A percentile compares a stretch with the other conserved stretches of the same genome.
phyloP scores from a whole-genome alignment of 1,140 invertebrate species.

The Lordiphosa stackelbergi region DNA sequence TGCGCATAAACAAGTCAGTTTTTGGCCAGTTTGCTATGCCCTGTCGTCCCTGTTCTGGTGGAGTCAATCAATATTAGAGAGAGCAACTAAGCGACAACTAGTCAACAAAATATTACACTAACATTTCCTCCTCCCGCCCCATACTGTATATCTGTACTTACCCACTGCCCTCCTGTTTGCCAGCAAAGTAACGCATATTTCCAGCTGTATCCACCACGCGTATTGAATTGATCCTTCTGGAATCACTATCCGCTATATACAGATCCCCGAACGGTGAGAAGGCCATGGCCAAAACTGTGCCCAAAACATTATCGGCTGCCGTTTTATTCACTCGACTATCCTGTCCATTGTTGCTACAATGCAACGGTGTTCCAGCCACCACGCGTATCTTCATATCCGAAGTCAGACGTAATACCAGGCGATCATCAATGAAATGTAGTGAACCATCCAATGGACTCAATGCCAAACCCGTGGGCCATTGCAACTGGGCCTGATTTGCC shows the following conservation, averaged over 20 bases:
- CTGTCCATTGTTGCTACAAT: conserved; percentile 82
- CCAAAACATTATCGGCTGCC: conserved; percentile 81
- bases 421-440: conserved; percentile 96
- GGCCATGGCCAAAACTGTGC: conserved; percentile 88
- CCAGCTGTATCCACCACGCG: conserved; percentile 89
- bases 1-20: conserved; percentile 76
- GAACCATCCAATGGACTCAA: conserved; percentile 95
- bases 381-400: conserved; percentile 93
- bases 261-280: conserved; percentile 95
- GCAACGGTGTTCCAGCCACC: conserved; percentile 92
- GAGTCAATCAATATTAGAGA: conserved; percentile 21
- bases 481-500: conserved; percentile 89
- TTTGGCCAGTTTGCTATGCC: not conserved
- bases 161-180: conserved; percentile 82
- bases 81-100: too few relatives aligned
- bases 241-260: conserved; percentile 95
- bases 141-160: too few relatives aligned
- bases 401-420: conserved; percentile 93
- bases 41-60: conserved; percentile 3
- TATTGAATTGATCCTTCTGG: conserved; percentile 92
- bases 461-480: conserved; percentile 96
- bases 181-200: conserved; percentile 89
- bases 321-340: conserved; percentile 73
- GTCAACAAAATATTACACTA: too few relatives aligned
- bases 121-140: too few relatives aligned